Evolutionary conservation across 2,888 invertebrate genomes (phyloP).

Genomic region (Leuctra nigra): DNA sequence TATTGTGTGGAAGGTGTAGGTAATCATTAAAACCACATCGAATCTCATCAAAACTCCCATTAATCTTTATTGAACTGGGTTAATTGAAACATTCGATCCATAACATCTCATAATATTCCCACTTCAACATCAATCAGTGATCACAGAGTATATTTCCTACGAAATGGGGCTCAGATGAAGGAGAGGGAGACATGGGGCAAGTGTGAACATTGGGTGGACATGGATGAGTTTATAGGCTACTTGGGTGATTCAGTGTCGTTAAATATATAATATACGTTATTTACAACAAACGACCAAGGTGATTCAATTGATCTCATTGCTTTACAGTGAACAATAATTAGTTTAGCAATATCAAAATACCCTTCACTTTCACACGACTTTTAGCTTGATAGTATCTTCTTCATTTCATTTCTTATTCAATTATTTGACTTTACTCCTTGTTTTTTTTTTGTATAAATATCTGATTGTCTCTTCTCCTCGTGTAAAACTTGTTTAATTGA

Average conservation of each 20-base stretch:
- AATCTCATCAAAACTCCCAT: too few relatives aligned
- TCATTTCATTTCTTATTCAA: neutral
- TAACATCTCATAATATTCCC: slow-evolving; percentile 2
- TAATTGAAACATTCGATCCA: neutral
- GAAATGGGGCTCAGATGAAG: too few relatives aligned
- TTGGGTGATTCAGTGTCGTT: slow-evolving; percentile 8
- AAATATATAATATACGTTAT: neutral
- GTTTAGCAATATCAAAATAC: neutral
- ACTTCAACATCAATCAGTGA: slow-evolving; percentile 5
- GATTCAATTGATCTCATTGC: too few relatives aligned
- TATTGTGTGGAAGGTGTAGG: too few relatives aligned
- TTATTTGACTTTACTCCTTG: neutral
- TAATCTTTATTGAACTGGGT: neutral
- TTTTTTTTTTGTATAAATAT: neutral
- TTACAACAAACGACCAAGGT: neutral
- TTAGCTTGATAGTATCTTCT: neutral
- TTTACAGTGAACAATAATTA: too few relatives aligned
- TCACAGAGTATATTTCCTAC: slow-evolving; percentile 1
- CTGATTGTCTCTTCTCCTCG: slow-evolving; percentile 2
- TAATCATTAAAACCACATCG: too few relatives aligned
- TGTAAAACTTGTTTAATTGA: neutral
- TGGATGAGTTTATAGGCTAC: slow-evolving; percentile 8
- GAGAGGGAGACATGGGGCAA: neutral
- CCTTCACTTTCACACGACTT: neutral
- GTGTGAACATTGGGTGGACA: neutral